Conservation (phyloP, 1,140 invertebrate species). For the Drosophila burlai region DNA sequence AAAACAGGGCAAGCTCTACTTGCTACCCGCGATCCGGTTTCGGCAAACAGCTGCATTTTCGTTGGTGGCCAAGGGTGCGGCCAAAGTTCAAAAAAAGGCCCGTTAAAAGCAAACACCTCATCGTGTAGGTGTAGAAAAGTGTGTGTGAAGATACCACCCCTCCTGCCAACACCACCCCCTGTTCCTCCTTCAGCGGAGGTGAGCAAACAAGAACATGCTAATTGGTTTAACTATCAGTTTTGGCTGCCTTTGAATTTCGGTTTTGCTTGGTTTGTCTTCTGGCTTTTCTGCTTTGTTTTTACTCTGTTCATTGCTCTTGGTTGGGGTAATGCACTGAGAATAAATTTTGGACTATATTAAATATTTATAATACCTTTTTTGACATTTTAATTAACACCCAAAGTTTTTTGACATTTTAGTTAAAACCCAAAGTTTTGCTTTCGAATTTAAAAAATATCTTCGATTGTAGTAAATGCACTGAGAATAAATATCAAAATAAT, state of each 20-base stretch:
- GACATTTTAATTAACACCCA: no score
- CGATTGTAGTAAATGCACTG: no score
- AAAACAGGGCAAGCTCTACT: constrained; percentile 21
- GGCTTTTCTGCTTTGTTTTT: constrained; percentile 19
- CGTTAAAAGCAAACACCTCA: constrained; percentile 52
- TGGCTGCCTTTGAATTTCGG: constrained; percentile 40
- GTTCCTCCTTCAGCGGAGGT: not conserved
- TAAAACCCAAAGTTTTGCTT: no score
- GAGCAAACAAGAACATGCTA: constrained; percentile 68
- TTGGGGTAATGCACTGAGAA: constrained; percentile 4
- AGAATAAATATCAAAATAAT: no score
- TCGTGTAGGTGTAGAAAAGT: constrained; percentile 32
- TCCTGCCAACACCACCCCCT: not conserved
- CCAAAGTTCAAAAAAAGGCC: constrained; percentile 31
- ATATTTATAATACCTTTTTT: not conserved
- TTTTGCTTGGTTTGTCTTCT: constrained; percentile 54
- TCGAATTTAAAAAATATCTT: not conserved
- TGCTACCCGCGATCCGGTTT: constrained; percentile 44
- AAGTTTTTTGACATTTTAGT: no score
- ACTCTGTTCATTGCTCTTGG: constrained; percentile 2
- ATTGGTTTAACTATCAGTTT: constrained; percentile 74
- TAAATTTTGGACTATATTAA: not conserved
- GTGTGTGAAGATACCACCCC: constrained; percentile 23
- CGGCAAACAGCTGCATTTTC: constrained; percentile 42
- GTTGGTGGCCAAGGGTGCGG: constrained; percentile 55